Evolutionary conservation across 2,113 vertebrate genomes (phyloP), one percentile per base, ranked within the genome.

Genomic region (Onychostruthus taczanowskii): DNA sequence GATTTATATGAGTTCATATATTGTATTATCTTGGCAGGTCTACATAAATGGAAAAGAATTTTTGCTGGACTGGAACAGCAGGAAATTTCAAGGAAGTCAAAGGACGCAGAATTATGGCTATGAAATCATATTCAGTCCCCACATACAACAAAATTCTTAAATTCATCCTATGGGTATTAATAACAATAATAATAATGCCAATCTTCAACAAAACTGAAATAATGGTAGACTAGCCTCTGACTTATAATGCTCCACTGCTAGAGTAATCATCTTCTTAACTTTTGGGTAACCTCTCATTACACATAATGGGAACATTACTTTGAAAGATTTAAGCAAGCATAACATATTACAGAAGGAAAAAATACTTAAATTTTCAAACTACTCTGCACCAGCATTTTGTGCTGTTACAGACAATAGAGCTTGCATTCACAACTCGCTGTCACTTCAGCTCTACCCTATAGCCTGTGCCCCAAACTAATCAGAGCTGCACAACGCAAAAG

Each of bases 271-370:
- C 43, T 87, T 37, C 41, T 87, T 30, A 13, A 68, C 61, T 86
- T 90, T 52, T 78, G 47, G 35, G n/a, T 85, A 87, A 85, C 69
- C 35, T 89, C 61, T 82, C 27, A 73, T 5, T 74, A 35, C 21
- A 58, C 53, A 69, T 88, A 89, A 89, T 66, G 16, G 68, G 73
- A 95, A 79, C 58, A 82, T 31, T 84, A 9, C 83, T 96, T 95
- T 96, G 90, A 95, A 95, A 97, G 77, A 10, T 96, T 96, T 96
- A 97, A 97, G 89, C 59, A 96, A 91, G 80, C 80, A 63, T 61
- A 91, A 74, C 89, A 92, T 74, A 82, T 82, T 82, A 78, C 30
- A 72, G 69, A 76, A 66, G 81, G 82, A 95, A 56, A 8, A 33
- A 56, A 87, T 28, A 76, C 58, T 84, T 68, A 75, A 7, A 66